phyloP scores from a whole-genome alignment of 2,888 invertebrate species.

The Acanthacorydalis orientalis region DNA sequence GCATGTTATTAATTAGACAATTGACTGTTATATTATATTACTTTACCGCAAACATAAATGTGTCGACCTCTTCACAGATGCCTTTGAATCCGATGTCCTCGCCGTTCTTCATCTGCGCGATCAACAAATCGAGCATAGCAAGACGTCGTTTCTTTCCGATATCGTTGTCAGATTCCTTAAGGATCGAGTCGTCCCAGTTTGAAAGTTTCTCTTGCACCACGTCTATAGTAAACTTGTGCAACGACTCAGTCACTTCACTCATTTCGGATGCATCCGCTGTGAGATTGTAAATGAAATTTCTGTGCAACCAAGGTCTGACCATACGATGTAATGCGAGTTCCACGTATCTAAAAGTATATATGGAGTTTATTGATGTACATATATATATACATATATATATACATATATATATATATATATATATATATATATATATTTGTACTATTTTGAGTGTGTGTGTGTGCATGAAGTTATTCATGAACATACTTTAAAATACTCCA shows the following conservation, averaged over 20 bases:
- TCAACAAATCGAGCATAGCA: slow-evolving; percentile 37
- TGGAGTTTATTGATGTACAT: too few relatives aligned
- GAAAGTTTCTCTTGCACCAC: slow-evolving; percentile 8
- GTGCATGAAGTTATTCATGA: too few relatives aligned
- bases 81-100: slow-evolving; percentile 30
- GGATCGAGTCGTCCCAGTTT: not conserved
- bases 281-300: slow-evolving; percentile 34
- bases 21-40: not conserved
- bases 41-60: slow-evolving; percentile 41
- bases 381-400: not conserved
- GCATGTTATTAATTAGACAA: not conserved
- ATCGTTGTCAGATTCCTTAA: not conserved
- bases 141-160: slow-evolving; percentile 25
- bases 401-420: slow-evolving; percentile 5
- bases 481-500: too few relatives aligned
- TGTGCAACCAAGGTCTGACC: slow-evolving; percentile 37
- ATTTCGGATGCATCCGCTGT: slow-evolving; percentile 32
- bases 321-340: slow-evolving; percentile 23
- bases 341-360: slow-evolving; percentile 17
- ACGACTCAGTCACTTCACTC: slow-evolving; percentile 19
- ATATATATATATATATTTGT: slow-evolving; percentile 6
- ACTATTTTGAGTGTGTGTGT: not conserved
- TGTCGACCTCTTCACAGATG: slow-evolving; percentile 28
- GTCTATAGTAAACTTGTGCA: slow-evolving; percentile 7
- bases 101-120: slow-evolving; percentile 31